Conservation (phyloP, 2,797 vertebrate genomes). For the Pipistrellus nathusii region DNA sequence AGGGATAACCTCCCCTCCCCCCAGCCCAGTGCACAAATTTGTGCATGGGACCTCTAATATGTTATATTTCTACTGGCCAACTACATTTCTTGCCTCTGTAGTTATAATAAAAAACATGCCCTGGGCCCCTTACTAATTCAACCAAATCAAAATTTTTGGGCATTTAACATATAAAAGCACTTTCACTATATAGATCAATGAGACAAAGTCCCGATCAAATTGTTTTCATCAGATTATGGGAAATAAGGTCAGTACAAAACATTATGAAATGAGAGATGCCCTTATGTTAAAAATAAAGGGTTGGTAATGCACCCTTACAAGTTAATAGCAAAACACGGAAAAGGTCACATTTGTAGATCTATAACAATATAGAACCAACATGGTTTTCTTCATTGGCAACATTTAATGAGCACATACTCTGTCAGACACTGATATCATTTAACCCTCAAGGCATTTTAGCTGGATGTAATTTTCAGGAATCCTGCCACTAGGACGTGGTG, state of each 20-base stretch:
- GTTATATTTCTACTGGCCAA: background rate
- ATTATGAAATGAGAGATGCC: background rate
- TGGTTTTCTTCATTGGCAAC: background rate
- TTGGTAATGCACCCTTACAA: background rate
- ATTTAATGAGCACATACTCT: background rate
- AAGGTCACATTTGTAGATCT: background rate
- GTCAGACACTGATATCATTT: background rate
- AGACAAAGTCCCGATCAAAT: background rate
- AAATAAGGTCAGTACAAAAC: constrained; percentile 17
- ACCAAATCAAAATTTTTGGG: background rate
- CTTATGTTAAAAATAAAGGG: constrained; percentile 22
- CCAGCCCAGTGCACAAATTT: too few relatives aligned
- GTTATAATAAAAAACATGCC: background rate
- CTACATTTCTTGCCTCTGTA: background rate
- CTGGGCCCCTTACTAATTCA: background rate
- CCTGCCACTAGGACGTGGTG: background rate
- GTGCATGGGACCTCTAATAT: too few relatives aligned
- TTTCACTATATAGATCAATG: background rate
- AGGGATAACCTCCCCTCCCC: too few relatives aligned
- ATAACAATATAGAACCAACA: constrained; percentile 8
- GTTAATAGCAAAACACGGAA: background rate
- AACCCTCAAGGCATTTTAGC: background rate
- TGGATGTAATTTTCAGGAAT: constrained; percentile 1
- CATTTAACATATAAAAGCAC: background rate
- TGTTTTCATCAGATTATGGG: constrained; percentile 1